These are phyloP conservation scores for Tachystola acroxantha DNA, from an alignment of 2,888 invertebrate species.

Conservation along the genomic window DNA sequence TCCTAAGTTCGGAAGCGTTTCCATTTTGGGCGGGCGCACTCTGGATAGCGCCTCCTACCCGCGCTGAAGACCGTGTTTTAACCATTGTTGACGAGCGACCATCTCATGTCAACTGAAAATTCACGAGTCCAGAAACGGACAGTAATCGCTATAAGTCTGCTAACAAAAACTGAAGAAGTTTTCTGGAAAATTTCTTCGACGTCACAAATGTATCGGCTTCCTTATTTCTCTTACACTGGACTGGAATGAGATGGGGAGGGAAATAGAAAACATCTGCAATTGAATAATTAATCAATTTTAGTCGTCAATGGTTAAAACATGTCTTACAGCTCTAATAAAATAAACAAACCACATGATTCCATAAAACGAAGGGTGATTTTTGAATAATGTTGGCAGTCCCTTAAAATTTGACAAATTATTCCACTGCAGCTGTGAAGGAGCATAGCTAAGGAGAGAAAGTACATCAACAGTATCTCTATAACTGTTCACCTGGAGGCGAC, in stretches of 20 bases:
- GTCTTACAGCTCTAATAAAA: slow-evolving; percentile 67
- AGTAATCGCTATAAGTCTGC: slow-evolving; percentile 48
- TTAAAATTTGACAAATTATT: slow-evolving; percentile 60
- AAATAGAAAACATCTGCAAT: slow-evolving; percentile 65
- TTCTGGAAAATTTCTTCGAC: slow-evolving; percentile 72
- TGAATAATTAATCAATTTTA: slow-evolving; percentile 68
- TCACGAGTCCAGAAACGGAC: slow-evolving; percentile 70
- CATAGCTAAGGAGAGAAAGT: slow-evolving; percentile 65
- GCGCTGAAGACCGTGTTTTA: slow-evolving; percentile 77
- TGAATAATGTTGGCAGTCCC: slow-evolving; percentile 56
- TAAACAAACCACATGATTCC: slow-evolving; percentile 56
- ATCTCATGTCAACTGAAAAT: slow-evolving; percentile 77
- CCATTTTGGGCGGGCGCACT: slow-evolving; percentile 66
- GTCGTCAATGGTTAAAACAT: slow-evolving; percentile 78
- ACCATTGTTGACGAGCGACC: slow-evolving; percentile 75
- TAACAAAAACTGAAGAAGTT: slow-evolving; percentile 41
- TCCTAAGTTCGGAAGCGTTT: slow-evolving; percentile 63
- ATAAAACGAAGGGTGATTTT: slow-evolving; percentile 40
- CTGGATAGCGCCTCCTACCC: slow-evolving; percentile 65
- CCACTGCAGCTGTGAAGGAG: slow-evolving; percentile 73
- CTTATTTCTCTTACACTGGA: slow-evolving; percentile 70
- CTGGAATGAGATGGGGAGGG: slow-evolving; percentile 45
- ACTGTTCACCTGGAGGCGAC: slow-evolving; percentile 25
- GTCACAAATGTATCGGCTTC: slow-evolving; percentile 32
- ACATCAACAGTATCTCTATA: slow-evolving; percentile 42